Evolutionary conservation across 2,888 invertebrate genomes (phyloP).

Genomic region (Drosophila antonietae): DNA sequence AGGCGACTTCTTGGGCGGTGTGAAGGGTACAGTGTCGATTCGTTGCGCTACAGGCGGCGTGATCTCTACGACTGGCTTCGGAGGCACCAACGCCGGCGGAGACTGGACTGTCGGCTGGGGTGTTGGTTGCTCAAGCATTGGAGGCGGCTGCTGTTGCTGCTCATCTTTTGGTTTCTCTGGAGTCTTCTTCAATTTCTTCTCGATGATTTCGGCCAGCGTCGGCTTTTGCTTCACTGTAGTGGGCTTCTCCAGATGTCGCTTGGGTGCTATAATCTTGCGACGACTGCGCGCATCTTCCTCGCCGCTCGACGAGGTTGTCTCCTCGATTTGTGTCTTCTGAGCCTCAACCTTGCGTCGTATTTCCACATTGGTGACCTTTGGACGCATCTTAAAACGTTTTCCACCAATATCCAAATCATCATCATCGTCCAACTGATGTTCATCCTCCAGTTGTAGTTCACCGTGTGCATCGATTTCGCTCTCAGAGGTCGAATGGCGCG

Average conservation of each 20-base stretch:
- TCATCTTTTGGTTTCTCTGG: slow-evolving; percentile 57
- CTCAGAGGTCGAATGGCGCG: slow-evolving; percentile 76
- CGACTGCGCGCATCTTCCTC: slow-evolving; percentile 76
- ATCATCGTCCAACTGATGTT: slow-evolving; percentile 82
- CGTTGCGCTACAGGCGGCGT: slow-evolving; percentile 27
- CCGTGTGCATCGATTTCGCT: slow-evolving; percentile 83
- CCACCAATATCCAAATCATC: slow-evolving; percentile 82
- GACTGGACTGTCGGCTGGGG: not conserved
- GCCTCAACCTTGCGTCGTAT: slow-evolving; percentile 82
- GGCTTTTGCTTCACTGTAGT: slow-evolving; percentile 65
- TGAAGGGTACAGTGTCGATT: slow-evolving; percentile 23
- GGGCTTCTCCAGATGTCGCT: slow-evolving; percentile 58
- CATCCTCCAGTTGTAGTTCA: slow-evolving; percentile 85
- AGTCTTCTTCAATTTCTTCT: slow-evolving; percentile 78
- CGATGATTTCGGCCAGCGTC: slow-evolving; percentile 79
- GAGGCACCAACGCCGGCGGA: not conserved
- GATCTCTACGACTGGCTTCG: slow-evolving; percentile 1
- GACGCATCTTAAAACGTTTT: slow-evolving; percentile 83
- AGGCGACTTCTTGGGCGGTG: slow-evolving; percentile 68
- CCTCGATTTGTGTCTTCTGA: slow-evolving; percentile 73
- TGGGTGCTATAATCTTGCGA: slow-evolving; percentile 71
- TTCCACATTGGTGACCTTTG: slow-evolving; percentile 76
- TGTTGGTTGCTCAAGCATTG: not conserved
- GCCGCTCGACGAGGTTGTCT: slow-evolving; percentile 82
- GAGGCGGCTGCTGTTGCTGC: not conserved